Conservation (phyloP, 2,888 invertebrate genomes). For the Pomacea canaliculata region DNA sequence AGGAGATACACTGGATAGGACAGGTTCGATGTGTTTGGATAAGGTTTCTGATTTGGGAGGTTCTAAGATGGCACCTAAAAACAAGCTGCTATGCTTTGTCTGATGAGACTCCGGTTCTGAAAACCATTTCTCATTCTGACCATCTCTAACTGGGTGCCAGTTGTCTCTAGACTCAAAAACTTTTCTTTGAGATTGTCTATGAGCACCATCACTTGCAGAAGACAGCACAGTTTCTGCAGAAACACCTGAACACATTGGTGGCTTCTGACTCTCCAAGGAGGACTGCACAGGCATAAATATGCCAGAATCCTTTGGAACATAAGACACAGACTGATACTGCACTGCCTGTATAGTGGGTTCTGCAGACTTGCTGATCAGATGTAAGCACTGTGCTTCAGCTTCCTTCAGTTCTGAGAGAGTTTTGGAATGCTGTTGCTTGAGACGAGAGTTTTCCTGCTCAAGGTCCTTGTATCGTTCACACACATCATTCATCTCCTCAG, state of each 20-base stretch:
- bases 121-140: too few species aligned
- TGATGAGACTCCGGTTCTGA: too few species aligned
- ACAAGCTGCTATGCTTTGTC: too few species aligned
- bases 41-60: neutral
- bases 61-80: too few species aligned
- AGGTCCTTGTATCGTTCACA: conserved; percentile 26
- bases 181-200: neutral
- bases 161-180: conserved; percentile 1
- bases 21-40: neutral
- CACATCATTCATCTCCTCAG: conserved; percentile 25
- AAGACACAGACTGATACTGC: neutral
- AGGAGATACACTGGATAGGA: neutral
- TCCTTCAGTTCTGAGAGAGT: conserved; percentile 4
- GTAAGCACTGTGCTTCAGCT: conserved; percentile 7
- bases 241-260: conserved; percentile 13
- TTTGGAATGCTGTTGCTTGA: conserved; percentile 23
- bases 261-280: neutral
- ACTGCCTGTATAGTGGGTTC: conserved; percentile 14
- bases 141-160: neutral
- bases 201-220: neutral
- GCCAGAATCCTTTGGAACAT: neutral
- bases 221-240: conserved; percentile 16
- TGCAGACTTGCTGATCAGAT: conserved; percentile 8
- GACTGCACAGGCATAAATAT: neutral
- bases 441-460: conserved; percentile 32